Evolutionary conservation across 2,888 invertebrate genomes (phyloP), one percentile per base, ranked within the genome.

Genomic region (Halocaridina rubra): DNA sequence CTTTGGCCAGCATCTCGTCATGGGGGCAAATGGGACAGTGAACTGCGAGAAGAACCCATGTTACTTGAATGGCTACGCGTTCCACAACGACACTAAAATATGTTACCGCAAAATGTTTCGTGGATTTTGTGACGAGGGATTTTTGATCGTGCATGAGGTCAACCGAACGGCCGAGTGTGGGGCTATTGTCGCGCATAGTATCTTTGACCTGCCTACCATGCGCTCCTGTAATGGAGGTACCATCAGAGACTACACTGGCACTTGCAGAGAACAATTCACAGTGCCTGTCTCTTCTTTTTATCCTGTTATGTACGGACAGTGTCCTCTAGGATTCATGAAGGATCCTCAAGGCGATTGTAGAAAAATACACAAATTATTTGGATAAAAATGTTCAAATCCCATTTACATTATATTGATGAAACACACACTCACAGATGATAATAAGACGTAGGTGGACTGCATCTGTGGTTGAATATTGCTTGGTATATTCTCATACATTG

Each of bases 11-110:
- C 78, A 82, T 67, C 16, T 87, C 4, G 80, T 85, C 16, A 19
- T 85, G 10, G 67, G 46, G 1, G 64, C 19, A 3, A 57, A 79
- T 13, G 76, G 75, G 1, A 19, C 16, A 10, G 64, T 80, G 53
- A 80, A 78, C 19, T 87, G 87, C 32, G 77, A 80, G n/a, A 69
- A 32, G 5, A 87, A 84, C 53, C 57, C 69, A 2, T 87, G 87
- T 27, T 8, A 61, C 4, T 16, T 76, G 30, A 78, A 87, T 19
- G 76, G 67, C 13, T 80, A 32, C 74, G 79, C 79, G 67, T 75
- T 64, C 29, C 77, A 74, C 67, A 30, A 16, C 16, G 22, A 13
- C 2, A 33, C 61, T 16, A 72, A 29, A 8, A 32, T 4, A 16
- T 87, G 87, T 39, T 85, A 72, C 69, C 67, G 59, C 19, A 85